phyloP scores from a whole-genome alignment of 2,113 vertebrate species.

The Albula goreensis region DNA sequence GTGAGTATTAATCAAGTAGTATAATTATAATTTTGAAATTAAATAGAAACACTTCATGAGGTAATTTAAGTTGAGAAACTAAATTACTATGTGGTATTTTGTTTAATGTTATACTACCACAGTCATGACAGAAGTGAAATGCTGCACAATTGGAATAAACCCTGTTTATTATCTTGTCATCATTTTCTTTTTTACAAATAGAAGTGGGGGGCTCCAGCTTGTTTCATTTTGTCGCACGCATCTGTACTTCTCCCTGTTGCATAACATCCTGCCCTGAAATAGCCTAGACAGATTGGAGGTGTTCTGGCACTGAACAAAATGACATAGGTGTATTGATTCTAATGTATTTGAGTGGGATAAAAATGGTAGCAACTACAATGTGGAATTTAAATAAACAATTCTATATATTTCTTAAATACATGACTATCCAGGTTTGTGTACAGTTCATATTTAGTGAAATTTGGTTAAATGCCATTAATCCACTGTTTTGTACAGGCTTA shows the following conservation, averaged over 20 bases:
- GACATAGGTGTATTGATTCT: too few species aligned
- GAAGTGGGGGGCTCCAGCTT: not conserved
- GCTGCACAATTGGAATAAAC: not conserved
- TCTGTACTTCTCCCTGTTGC: not conserved
- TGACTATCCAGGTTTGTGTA: not conserved
- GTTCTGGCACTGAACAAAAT: too few species aligned
- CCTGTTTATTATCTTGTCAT: not conserved
- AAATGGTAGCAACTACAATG: too few species aligned
- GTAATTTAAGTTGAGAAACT: constrained; percentile 42
- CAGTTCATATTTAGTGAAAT: not conserved
- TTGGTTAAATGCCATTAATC: not conserved
- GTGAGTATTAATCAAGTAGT: constrained; percentile 33
- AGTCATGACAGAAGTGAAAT: not conserved
- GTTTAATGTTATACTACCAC: not conserved
- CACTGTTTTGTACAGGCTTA: not conserved
- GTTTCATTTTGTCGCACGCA: not conserved
- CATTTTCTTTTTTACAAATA: not conserved
- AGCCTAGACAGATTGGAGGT: too few species aligned
- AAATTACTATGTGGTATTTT: constrained; percentile 33
- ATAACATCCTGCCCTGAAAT: not conserved
- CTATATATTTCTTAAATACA: not conserved
- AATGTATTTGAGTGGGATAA: too few species aligned
- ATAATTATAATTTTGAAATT: constrained; percentile 41
- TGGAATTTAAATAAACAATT: not conserved
- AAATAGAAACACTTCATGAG: constrained; percentile 31